Conservation (phyloP, 2,113 vertebrate species). For the Daphoenositta chrysoptera region DNA sequence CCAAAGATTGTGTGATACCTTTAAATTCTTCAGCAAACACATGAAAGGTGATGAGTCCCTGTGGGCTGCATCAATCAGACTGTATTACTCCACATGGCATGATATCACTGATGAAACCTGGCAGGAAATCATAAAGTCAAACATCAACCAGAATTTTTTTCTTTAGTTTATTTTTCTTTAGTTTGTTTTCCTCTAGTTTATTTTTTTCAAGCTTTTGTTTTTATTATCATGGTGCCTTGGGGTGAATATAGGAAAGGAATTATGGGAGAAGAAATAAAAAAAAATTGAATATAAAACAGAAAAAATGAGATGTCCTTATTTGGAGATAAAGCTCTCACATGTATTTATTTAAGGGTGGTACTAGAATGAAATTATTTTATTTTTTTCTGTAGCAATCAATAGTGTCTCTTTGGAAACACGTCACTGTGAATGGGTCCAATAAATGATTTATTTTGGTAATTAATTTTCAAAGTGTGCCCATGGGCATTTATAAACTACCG, state of each 20-base stretch:
- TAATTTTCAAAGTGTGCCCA: not conserved
- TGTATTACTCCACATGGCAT: not conserved
- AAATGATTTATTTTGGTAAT: not conserved
- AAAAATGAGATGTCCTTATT: not conserved
- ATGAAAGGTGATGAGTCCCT: not conserved
- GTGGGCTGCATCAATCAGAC: not conserved
- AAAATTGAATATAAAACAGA: not conserved
- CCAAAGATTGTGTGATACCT: not conserved
- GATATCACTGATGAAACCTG: conserved; percentile 1
- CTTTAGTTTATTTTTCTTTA: not conserved
- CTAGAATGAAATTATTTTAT: not conserved
- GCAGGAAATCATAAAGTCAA: not conserved
- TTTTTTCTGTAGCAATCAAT: not conserved
- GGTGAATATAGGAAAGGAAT: not conserved
- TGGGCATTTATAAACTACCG: not conserved
- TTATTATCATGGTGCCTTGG: not conserved
- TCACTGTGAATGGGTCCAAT: not conserved
- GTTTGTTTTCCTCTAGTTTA: not conserved
- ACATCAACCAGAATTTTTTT: not conserved
- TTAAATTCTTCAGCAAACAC: not conserved
- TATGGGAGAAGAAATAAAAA: not conserved
- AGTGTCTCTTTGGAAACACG: not conserved
- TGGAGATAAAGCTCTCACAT: not conserved
- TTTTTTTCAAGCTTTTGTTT: not conserved
- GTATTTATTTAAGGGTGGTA: not conserved